Evolutionary conservation across 1,140 invertebrate genomes (phyloP), one percentile per base, ranked within the genome.

Genomic region (Glossosoma conforme): DNA sequence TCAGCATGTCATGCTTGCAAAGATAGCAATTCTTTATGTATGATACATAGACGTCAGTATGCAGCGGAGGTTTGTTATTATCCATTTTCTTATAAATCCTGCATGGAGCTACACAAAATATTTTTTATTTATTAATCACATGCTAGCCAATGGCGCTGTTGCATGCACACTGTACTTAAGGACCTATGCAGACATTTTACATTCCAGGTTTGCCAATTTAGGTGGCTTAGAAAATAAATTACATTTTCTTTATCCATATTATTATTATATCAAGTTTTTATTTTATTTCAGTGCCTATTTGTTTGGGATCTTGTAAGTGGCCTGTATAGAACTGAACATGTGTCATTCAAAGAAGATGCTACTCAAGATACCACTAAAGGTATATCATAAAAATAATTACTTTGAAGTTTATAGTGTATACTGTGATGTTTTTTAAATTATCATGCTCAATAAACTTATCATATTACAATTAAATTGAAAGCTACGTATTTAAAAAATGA

Each of bases 271-370:
- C 41, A 8, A 47, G 43, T n/a, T 43, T 45, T 33, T 22, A 40
- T 33, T 53, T 49, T 36, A 30, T 66, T 64, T 17, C 62, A 72
- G 72, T 75, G 70, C 52, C 54, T 73, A 5, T 75, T 75, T 41
- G 68, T 71, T 5, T 75, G 70, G 69, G 69, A 75, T 45, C 59
- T 75, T 9, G 69, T 70, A 8, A 75, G 61, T 46, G 72, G 70
- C 1, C 65, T 68, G 18, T 75, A 75, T 51, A 62, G 68, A 41
- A 75, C 72, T 3, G 72, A 75, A 44, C 60, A 65, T 43, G 72
- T 66, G 3, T 59, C 68, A 43, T 72, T 75, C 66, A 71, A 67
- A 2, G 70, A 75, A 56, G 72, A 75, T 48, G 61, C 62, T 9
- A 71, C 69, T 48, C 70, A 68, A 42, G 72, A 72, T 40, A 64